Conservation (phyloP, 2,888 invertebrate species). For the Rhabditoides inermis region DNA sequence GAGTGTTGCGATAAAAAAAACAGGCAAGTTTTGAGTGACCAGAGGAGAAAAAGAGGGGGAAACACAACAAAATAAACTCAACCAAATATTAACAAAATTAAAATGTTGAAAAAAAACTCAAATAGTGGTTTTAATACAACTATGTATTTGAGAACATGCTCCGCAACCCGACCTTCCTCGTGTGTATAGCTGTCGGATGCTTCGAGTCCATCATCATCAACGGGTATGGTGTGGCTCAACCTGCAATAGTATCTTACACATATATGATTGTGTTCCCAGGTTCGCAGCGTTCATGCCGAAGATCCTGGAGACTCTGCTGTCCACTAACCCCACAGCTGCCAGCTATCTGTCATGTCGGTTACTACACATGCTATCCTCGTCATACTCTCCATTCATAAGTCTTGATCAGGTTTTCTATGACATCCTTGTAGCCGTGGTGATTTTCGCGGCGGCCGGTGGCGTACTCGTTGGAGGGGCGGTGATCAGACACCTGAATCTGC, state of each 20-base stretch:
- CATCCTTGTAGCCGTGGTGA: conserved; percentile 42
- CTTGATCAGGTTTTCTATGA: not conserved
- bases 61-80: too few species aligned
- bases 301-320: conserved; percentile 49
- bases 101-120: too few species aligned
- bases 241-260: too few species aligned
- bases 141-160: conserved; percentile 41
- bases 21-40: too few species aligned
- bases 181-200: conserved; percentile 45
- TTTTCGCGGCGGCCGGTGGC: conserved; percentile 50
- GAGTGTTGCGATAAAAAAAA: too few species aligned
- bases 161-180: conserved; percentile 47
- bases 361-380: not conserved
- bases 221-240: too few species aligned
- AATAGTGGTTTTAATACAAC: too few species aligned
- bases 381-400: too few species aligned
- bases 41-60: too few species aligned
- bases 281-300: conserved; percentile 53
- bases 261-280: too few species aligned
- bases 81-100: too few species aligned
- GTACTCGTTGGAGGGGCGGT: conserved; percentile 50
- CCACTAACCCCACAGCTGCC: conserved; percentile 44
- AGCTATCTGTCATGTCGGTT: conserved; percentile 45
- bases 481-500: conserved; percentile 45
- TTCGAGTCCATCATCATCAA: conserved; percentile 51